Evolutionary conservation across 2,888 invertebrate genomes (phyloP).

Genomic region (Rhingia rostrata): DNA sequence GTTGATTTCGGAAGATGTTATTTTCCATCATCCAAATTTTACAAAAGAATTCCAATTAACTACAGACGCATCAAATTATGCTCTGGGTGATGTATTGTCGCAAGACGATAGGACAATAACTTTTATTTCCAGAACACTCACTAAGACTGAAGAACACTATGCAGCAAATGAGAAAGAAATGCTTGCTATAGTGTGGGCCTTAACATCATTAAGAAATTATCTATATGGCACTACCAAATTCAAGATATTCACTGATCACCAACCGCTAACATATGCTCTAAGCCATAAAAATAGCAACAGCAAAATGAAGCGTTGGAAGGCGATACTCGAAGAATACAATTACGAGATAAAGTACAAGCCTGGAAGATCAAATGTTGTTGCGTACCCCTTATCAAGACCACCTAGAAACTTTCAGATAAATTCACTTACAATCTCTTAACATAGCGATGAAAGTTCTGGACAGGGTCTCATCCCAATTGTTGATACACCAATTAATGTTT

Average conservation of each 20-base stretch:
- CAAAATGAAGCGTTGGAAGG: too few relatives aligned
- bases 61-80: slow-evolving; percentile 75
- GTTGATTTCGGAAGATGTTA: slow-evolving; percentile 20
- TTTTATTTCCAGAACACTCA: slow-evolving; percentile 44
- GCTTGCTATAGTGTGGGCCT: slow-evolving; percentile 51
- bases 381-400: slow-evolving; percentile 45
- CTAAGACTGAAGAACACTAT: slow-evolving; percentile 48
- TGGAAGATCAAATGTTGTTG: too few relatives aligned
- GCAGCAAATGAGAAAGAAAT: slow-evolving; percentile 54
- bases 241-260: too few relatives aligned
- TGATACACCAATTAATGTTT: too few relatives aligned
- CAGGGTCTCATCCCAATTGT: slow-evolving; percentile 30
- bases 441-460: slow-evolving; percentile 37
- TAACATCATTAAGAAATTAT: slow-evolving; percentile 4
- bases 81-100: too few relatives aligned
- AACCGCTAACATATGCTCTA: too few relatives aligned
- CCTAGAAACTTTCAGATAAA: not conserved
- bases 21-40: not conserved
- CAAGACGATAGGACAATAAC: too few relatives aligned
- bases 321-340: too few relatives aligned
- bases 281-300: too few relatives aligned
- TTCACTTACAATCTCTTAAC: slow-evolving; percentile 8
- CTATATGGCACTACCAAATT: too few relatives aligned
- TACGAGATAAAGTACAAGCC: too few relatives aligned
- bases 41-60: slow-evolving; percentile 55